Base-by-base conservation (phyloP, 2,113 vertebrate species). In the Hippocampus zosterae region DNA sequence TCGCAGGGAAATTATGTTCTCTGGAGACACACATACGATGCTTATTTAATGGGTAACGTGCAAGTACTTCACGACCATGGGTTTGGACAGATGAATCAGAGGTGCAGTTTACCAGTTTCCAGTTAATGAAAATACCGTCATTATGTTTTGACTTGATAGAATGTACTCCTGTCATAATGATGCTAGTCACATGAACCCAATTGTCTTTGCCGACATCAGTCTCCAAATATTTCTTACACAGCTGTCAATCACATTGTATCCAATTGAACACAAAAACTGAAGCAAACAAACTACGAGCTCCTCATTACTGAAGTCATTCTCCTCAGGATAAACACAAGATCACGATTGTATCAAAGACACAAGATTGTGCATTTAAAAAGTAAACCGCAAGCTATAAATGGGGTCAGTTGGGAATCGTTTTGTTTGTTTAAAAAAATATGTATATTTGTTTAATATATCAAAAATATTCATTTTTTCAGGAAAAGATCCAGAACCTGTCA, bases 401-500 rank as follows among this genome's bases (percentile, higher is more conserved):
- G 42, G 13, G 42, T 44, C 42, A 44, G 3, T 44, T 13, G 13
- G 42, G 42, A 44, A 44, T 44, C 12, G 13, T 13, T 44, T 12
- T 44, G 42, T 15, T 10, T 13, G 29, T 33, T 33, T 33, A 33
- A 33, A 33, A 12, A 46, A 16, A 29, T 29, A 29, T 29, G 29
- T 29, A 29, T 1, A 48, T 16, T 18, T 19, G 13, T 48, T 48
- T 48, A 48, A 18, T 18, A 21, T 10, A 21, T 21, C 8, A 21
- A 52, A 52, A 52, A 2, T 52, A 19, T 9, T n/a, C 50, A 0
- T 52, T 7, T 7, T 21, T 52, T 9, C n/a, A 21, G n/a, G 19
- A 52, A 52, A 52, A n/a, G 19, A 52, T n/a, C 19, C 50, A 52
- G 21, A 52, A 19, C 11, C 52, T 52, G 41, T 67, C 67, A 76